Percentiles rank a stretch among this genome's conserved stretches.
Evolutionary conservation across 2,113 vertebrate genomes (phyloP).

Genomic region (Morone chrysops): DNA sequence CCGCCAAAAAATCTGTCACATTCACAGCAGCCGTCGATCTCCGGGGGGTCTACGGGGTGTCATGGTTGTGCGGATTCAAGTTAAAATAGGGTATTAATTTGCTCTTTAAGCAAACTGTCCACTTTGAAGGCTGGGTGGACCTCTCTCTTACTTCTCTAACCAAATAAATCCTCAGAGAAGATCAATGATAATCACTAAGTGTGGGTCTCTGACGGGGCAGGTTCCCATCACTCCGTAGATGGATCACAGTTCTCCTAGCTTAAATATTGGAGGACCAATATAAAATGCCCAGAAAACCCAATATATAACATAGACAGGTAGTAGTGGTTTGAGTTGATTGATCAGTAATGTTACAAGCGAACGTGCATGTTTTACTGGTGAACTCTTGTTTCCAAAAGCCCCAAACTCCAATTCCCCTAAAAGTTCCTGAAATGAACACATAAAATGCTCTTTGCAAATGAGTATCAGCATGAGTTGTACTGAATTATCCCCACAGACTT

Average conservation of each 20-base stretch:
- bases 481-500: not conserved
- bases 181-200: conserved; percentile 53
- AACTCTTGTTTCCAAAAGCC: not conserved
- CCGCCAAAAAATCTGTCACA: no score
- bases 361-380: conserved; percentile 2
- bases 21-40: not conserved
- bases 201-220: conserved; percentile 30
- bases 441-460: not conserved
- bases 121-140: not conserved
- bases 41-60: not conserved
- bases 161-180: conserved; percentile 36
- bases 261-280: not conserved
- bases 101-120: not conserved
- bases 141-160: conserved; percentile 6
- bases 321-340: conserved; percentile 4
- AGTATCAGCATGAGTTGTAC: conserved; percentile 3
- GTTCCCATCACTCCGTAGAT: conserved; percentile 12
- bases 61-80: not conserved
- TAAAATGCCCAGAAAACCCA: not conserved
- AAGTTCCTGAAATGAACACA: conserved; percentile 18
- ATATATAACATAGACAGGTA: not conserved
- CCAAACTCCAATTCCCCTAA: not conserved
- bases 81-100: not conserved
- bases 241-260: conserved; percentile 14
- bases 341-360: not conserved